Evolutionary conservation across 1,140 invertebrate genomes (phyloP).

Genomic region (Stenopsyche tienmushanensis): DNA sequence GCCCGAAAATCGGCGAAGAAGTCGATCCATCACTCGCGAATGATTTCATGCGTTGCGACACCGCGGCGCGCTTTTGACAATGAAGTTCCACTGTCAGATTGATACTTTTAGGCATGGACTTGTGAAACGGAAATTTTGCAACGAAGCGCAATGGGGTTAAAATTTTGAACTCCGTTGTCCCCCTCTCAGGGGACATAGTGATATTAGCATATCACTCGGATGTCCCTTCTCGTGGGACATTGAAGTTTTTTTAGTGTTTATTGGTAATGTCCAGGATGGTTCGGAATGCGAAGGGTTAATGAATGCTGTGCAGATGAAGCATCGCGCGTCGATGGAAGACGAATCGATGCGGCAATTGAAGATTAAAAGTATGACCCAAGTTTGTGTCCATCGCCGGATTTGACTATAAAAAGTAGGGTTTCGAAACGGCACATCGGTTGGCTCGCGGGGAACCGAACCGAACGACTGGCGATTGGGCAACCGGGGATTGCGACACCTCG

Average conservation of each 20-base stretch:
- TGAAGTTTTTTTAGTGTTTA: too few species aligned
- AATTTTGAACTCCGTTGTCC: too few species aligned
- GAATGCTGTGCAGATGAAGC: neutral
- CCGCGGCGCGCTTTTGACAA: neutral
- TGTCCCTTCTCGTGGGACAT: too few species aligned
- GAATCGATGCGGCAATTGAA: neutral
- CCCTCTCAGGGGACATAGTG: too few species aligned
- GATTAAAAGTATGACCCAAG: neutral
- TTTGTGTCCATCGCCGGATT: conserved; percentile 32
- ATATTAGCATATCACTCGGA: too few species aligned
- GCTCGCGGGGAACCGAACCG: conserved; percentile 9
- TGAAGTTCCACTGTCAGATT: neutral
- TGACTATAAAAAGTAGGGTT: conserved; percentile 38
- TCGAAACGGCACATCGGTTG: conserved; percentile 31
- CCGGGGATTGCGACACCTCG: conserved; percentile 26
- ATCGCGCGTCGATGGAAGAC: neutral
- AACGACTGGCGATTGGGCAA: conserved; percentile 13
- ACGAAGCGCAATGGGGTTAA: too few species aligned
- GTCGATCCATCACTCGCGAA: conserved; percentile 6
- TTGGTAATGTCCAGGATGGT: too few species aligned
- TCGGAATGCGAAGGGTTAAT: too few species aligned
- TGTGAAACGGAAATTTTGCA: too few species aligned
- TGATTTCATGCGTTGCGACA: neutral
- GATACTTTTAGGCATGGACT: too few species aligned
- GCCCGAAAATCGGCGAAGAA: neutral